phyloP scores from a whole-genome alignment of 2,888 invertebrate species.

The Andrena minutula region DNA sequence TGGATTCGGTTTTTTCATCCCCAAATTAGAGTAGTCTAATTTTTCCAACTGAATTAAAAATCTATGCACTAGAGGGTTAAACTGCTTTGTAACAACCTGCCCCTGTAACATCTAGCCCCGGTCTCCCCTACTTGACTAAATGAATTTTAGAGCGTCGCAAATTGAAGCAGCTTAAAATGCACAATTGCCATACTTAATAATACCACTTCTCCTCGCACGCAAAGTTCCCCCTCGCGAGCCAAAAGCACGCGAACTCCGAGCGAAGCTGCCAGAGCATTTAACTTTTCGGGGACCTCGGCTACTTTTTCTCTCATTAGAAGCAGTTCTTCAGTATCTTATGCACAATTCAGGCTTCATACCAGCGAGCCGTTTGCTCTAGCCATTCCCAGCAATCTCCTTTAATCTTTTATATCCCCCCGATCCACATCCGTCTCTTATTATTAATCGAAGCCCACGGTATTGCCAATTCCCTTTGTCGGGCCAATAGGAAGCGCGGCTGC shows the following conservation, averaged over 20 bases:
- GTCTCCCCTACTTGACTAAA: background rate
- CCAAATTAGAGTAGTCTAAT: no score
- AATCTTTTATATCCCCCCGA: no score
- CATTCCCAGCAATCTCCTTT: no score
- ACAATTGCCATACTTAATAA: constrained; percentile 15
- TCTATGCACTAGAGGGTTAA: no score
- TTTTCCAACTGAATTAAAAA: no score
- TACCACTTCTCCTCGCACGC: constrained; percentile 11
- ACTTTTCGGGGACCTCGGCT: background rate
- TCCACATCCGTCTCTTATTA: background rate
- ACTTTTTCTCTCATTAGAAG: constrained; percentile 12
- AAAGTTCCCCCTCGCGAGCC: background rate
- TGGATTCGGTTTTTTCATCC: no score
- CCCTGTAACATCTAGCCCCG: no score
- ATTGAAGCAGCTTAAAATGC: constrained; percentile 13
- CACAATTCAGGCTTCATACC: background rate
- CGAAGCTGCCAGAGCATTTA: background rate
- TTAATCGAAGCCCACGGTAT: constrained; percentile 16
- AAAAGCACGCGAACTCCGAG: constrained; percentile 15
- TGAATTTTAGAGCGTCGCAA: background rate
- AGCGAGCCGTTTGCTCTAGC: no score
- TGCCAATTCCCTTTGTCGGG: constrained; percentile 28
- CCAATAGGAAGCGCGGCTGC: background rate
- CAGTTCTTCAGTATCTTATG: background rate
- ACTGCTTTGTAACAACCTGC: no score